Evolutionary conservation across 2,113 vertebrate genomes (phyloP).

Genomic region (Bubo scandiacus): DNA sequence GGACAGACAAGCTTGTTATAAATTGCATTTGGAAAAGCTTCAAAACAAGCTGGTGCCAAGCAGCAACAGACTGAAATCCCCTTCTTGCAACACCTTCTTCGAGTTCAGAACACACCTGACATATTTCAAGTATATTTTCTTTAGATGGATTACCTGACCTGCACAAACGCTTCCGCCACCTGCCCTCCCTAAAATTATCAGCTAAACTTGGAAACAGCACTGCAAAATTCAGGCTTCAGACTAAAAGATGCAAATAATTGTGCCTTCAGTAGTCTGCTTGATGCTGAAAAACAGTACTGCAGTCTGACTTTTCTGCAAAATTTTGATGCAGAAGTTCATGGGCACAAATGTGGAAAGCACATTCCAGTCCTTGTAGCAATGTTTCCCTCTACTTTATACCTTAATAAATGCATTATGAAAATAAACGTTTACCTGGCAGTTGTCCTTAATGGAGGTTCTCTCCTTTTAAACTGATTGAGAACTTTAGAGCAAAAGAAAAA

Average conservation of each 20-base stretch:
- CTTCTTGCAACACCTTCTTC: background rate
- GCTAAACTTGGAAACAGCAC: background rate
- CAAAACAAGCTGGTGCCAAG: background rate
- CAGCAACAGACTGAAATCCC: background rate
- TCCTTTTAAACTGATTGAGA: slow-evolving; percentile 15
- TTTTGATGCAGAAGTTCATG: background rate
- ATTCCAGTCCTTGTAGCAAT: background rate
- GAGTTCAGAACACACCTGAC: background rate
- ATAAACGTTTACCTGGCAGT: slow-evolving; percentile 30
- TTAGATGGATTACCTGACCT: background rate
- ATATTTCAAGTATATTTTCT: background rate
- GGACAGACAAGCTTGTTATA: background rate
- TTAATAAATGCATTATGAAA: background rate
- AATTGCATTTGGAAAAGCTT: background rate
- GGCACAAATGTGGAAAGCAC: background rate
- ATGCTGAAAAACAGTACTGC: background rate
- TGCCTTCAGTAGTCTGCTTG: background rate
- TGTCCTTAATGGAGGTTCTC: background rate
- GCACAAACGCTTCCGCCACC: background rate
- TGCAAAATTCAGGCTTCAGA: background rate
- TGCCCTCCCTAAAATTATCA: background rate
- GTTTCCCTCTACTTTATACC: background rate
- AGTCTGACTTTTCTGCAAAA: background rate
- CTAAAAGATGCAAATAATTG: background rate
- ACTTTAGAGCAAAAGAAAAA: background rate